These are phyloP conservation scores for Diaperis boleti DNA, from an alignment of 2,888 invertebrate genomes.

Conservation along the genomic window DNA sequence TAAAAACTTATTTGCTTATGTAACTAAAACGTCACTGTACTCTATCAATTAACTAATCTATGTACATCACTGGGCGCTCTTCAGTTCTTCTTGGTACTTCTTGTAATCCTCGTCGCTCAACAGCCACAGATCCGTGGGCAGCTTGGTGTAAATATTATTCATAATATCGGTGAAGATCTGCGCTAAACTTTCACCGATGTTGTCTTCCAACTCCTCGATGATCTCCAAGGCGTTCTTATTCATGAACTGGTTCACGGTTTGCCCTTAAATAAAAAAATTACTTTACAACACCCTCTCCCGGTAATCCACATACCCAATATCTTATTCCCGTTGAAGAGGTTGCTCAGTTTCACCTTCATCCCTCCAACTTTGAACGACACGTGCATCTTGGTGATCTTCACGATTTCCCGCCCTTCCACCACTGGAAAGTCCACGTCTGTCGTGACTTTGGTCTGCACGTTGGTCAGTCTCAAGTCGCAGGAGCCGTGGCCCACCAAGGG, in stretches of 20 bases:
- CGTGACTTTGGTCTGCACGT: conserved; percentile 69
- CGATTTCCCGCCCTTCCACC: conserved; percentile 64
- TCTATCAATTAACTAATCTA: not conserved
- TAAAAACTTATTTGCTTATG: too few species aligned
- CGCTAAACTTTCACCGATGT: conserved; percentile 69
- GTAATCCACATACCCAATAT: conserved; percentile 66
- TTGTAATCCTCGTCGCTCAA: conserved; percentile 51
- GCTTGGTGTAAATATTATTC: conserved; percentile 71
- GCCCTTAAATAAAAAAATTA: conserved; percentile 61
- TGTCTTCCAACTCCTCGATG: conserved; percentile 71
- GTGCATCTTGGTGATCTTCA: conserved; percentile 69
- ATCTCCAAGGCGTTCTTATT: conserved; percentile 73
- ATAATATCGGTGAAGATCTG: conserved; percentile 70
- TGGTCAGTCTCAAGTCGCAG: conserved; percentile 68
- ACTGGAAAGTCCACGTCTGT: conserved; percentile 68
- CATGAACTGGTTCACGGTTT: conserved; percentile 71
- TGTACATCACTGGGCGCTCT: conserved; percentile 1
- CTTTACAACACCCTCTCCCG: not conserved
- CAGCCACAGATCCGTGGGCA: conserved; percentile 72
- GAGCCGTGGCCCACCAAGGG: conserved; percentile 72
- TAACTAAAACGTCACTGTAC: conserved; percentile 8
- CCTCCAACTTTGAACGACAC: conserved; percentile 70
- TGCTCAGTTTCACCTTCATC: conserved; percentile 70
- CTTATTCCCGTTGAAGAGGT: conserved; percentile 75
- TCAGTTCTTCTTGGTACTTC: conserved; percentile 43